Evolutionary conservation across 2,797 vertebrate genomes (phyloP).

Genomic region (Simalia tracyae): DNA sequence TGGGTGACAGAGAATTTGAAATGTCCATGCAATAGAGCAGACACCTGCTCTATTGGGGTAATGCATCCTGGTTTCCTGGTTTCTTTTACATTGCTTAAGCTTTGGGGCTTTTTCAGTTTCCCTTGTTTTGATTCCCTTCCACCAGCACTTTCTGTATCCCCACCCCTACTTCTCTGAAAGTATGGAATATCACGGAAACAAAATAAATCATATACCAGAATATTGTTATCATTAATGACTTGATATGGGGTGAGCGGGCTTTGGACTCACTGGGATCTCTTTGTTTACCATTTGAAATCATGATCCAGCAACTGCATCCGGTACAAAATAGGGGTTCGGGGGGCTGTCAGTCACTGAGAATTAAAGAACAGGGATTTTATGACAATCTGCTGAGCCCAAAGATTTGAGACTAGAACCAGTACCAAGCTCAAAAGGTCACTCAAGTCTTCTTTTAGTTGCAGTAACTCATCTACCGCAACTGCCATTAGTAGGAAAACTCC

Average conservation of each 20-base stretch:
- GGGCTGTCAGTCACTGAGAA: not conserved
- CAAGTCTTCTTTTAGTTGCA: not conserved
- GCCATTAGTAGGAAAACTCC: not conserved
- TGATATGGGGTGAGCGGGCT: not conserved
- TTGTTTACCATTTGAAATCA: not conserved
- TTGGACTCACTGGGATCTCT: not conserved
- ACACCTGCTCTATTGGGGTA: too few relatives aligned
- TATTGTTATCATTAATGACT: not conserved
- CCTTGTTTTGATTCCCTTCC: not conserved
- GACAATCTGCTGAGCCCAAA: not conserved
- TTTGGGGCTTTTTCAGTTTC: not conserved
- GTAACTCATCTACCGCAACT: not conserved
- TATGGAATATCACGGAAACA: not conserved
- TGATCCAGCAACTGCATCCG: not conserved
- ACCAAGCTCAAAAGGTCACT: not conserved
- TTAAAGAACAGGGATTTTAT: too few relatives aligned
- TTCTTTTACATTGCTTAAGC: not conserved
- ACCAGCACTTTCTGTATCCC: too few relatives aligned
- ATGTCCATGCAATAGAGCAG: rapidly evolving
- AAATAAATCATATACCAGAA: not conserved
- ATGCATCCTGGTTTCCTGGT: not conserved
- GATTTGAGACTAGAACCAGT: not conserved
- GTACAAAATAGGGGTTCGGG: not conserved
- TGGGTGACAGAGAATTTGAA: rapidly evolving
- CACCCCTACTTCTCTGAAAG: not conserved